Percentiles rank a stretch among this genome's conserved stretches.
Conservation (phyloP, 2,113 vertebrate genomes). For the Riparia riparia region DNA sequence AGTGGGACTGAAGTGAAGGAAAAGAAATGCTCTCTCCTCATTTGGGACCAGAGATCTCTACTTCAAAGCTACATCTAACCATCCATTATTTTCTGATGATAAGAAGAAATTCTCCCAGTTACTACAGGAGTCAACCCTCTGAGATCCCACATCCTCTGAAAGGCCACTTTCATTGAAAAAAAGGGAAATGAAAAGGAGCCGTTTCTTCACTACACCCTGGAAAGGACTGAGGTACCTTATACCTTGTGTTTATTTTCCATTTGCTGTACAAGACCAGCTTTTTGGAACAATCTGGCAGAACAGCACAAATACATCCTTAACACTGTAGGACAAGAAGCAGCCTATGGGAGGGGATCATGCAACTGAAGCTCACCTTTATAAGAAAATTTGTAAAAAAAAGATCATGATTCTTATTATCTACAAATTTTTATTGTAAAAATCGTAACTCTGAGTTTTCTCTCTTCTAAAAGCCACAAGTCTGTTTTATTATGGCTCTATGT, state of each 20-base stretch:
- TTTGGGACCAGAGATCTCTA: not conserved
- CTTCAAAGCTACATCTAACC: not conserved
- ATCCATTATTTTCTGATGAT: too few relatives aligned
- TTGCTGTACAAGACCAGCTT: not conserved
- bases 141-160: not conserved
- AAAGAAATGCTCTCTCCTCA: not conserved
- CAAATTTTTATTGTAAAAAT: not conserved
- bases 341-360: not conserved
- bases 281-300: not conserved
- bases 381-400: not conserved
- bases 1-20: not conserved
- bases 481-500: not conserved
- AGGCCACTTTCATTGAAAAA: not conserved
- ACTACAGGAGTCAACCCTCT: not conserved
- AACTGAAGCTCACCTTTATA: not conserved
- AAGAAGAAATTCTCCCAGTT: not conserved
- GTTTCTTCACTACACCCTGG: not conserved
- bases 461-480: not conserved
- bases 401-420: not conserved
- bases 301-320: not conserved
- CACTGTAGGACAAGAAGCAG: not conserved
- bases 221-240: not conserved
- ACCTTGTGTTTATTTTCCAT: not conserved
- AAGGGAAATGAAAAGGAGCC: not conserved
- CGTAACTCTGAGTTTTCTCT: not conserved